Evolutionary conservation across 2,113 vertebrate genomes (phyloP).

Genomic region (Notarius lentiginosus): DNA sequence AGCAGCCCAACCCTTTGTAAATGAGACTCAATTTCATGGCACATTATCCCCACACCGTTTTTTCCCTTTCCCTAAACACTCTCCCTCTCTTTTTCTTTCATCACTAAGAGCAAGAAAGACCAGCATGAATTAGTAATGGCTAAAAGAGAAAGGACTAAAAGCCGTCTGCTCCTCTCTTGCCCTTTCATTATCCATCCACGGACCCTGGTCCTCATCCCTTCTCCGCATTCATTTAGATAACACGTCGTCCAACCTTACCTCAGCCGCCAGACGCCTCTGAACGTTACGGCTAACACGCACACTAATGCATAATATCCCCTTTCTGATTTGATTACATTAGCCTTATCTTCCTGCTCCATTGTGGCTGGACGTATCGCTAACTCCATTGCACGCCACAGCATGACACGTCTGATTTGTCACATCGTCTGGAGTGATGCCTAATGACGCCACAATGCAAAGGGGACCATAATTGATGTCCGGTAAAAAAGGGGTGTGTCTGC

Average conservation of each 20-base stretch:
- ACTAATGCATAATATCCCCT: constrained; percentile 82
- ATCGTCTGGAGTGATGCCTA: constrained; percentile 6
- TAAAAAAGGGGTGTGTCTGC: not conserved
- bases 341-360: constrained; percentile 72
- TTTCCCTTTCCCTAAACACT: constrained; percentile 44
- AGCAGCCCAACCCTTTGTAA: constrained; percentile 43
- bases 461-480: constrained; percentile 6
- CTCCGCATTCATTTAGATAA: constrained; percentile 86
- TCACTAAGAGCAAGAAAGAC: constrained; percentile 83
- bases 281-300: constrained; percentile 67
- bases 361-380: constrained; percentile 58
- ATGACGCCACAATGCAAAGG: constrained; percentile 3
- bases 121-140: constrained; percentile 91
- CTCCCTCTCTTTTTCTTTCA: constrained; percentile 63
- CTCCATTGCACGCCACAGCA: constrained; percentile 4
- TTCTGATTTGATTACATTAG: constrained; percentile 82
- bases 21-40: constrained; percentile 54
- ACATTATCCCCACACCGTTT: constrained; percentile 54
- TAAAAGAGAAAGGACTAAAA: constrained; percentile 82
- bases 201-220: constrained; percentile 76
- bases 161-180: constrained; percentile 75
- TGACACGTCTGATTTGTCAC: constrained; percentile 32
- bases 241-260: constrained; percentile 69
- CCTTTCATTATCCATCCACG: constrained; percentile 74
- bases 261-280: constrained; percentile 74